phyloP scores from a whole-genome alignment of 2,888 invertebrate species.

The Tipula confusa region DNA sequence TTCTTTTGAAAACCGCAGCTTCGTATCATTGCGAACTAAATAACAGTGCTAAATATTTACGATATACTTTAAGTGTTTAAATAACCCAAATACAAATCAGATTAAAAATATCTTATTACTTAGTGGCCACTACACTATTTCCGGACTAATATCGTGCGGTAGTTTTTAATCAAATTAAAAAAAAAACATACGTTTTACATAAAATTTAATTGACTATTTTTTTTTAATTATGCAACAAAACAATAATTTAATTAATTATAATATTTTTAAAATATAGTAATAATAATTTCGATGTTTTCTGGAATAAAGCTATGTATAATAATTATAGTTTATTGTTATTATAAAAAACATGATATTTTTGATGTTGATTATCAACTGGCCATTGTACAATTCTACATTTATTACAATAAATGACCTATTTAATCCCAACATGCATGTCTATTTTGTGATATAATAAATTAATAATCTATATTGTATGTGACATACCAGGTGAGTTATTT shows the following conservation, averaged over 20 bases:
- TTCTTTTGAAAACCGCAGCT: too few species aligned
- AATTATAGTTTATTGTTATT: too few species aligned
- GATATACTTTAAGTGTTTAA: too few species aligned
- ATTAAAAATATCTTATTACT: neutral
- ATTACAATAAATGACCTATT: neutral
- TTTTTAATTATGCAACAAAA: neutral
- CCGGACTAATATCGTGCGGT: neutral
- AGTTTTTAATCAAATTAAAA: neutral
- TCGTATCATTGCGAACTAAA: too few species aligned
- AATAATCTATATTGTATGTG: too few species aligned
- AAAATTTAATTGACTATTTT: too few species aligned
- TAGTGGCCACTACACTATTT: neutral
- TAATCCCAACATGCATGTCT: neutral
- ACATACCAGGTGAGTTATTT: too few species aligned
- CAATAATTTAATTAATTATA: neutral
- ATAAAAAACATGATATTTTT: too few species aligned
- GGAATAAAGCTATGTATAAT: neutral
- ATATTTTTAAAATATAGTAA: neutral
- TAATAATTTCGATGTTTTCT: neutral
- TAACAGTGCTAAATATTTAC: too few species aligned
- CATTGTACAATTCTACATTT: neutral
- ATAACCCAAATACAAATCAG: neutral
- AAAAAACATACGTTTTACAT: neutral
- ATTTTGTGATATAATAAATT: neutral
- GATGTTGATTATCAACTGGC: neutral